phyloP scores from a whole-genome alignment of 2,113 vertebrate species.

The Megaleporinus macrocephalus region DNA sequence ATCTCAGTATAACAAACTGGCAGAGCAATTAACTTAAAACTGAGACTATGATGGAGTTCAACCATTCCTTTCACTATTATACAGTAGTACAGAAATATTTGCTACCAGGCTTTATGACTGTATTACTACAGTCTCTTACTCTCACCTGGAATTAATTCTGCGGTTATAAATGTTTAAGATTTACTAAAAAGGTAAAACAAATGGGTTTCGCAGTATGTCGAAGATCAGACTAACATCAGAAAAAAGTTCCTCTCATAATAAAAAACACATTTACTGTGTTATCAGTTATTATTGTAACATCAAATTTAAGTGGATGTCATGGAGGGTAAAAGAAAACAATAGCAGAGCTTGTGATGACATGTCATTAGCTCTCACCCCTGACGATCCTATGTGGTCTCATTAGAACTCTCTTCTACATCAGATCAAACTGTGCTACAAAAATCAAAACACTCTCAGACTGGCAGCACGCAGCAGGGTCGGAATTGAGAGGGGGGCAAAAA shows the following conservation, averaged over 20 bases:
- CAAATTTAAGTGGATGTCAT: no score
- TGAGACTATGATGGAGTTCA: background rate
- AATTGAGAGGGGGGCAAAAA: constrained; percentile 2
- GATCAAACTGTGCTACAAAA: constrained; percentile 9
- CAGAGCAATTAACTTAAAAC: background rate
- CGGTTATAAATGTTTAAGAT: background rate
- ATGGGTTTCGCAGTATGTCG: background rate
- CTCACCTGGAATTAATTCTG: background rate
- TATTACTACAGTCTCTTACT: background rate
- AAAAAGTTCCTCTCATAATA: no score
- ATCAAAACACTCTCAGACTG: background rate
- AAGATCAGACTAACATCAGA: background rate
- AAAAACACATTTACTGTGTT: no score
- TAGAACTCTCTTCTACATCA: constrained; percentile 2
- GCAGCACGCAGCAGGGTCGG: constrained; percentile 24
- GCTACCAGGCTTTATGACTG: no score
- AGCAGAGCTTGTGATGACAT: background rate
- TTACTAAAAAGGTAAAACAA: background rate
- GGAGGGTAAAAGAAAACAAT: background rate
- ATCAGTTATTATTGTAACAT: background rate
- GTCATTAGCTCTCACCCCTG: background rate
- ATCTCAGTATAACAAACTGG: background rate
- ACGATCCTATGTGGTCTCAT: background rate
- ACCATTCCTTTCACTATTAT: background rate
- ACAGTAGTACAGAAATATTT: no score